Evolutionary conservation across 2,113 vertebrate species (phyloP).

Genomic region (Caranx ignobilis): DNA sequence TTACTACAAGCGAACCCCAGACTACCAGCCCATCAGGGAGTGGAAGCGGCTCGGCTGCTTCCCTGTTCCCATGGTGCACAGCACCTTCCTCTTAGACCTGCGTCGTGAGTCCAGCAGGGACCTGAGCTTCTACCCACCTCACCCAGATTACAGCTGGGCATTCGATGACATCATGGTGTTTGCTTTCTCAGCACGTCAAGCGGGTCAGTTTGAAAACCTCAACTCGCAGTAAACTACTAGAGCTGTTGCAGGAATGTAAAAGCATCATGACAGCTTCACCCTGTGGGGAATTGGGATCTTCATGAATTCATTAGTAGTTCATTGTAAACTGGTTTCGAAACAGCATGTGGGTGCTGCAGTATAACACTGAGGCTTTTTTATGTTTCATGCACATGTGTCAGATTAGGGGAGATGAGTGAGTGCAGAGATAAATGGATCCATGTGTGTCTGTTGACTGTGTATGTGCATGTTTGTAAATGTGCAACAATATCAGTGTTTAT

Average conservation of each 20-base stretch:
- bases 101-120: slow-evolving; percentile 87
- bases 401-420: slow-evolving; percentile 28
- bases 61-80: slow-evolving; percentile 95
- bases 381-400: slow-evolving; percentile 17
- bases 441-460: slow-evolving; percentile 23
- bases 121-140: slow-evolving; percentile 92
- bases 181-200: slow-evolving; percentile 93
- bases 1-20: slow-evolving; percentile 94
- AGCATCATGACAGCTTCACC: not conserved
- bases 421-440: slow-evolving; percentile 38
- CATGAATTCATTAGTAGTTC: not conserved
- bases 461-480: not conserved
- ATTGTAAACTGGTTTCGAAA: slow-evolving; percentile 1
- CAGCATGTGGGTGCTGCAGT: not conserved
- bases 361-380: slow-evolving; percentile 13
- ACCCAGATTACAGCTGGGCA: slow-evolving; percentile 95
- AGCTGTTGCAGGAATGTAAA: slow-evolving; percentile 16
- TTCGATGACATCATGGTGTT: slow-evolving; percentile 99
- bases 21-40: slow-evolving; percentile 94
- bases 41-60: slow-evolving; percentile 95
- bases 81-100: slow-evolving; percentile 94
- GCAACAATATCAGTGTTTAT: slow-evolving; percentile 8
- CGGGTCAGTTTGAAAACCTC: slow-evolving; percentile 83
- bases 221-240: slow-evolving; percentile 19
- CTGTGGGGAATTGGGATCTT: not conserved